Evolutionary conservation across 2,113 vertebrate species (phyloP), one percentile per base, ranked within the genome.

Genomic region (Pteropus alecto): DNA sequence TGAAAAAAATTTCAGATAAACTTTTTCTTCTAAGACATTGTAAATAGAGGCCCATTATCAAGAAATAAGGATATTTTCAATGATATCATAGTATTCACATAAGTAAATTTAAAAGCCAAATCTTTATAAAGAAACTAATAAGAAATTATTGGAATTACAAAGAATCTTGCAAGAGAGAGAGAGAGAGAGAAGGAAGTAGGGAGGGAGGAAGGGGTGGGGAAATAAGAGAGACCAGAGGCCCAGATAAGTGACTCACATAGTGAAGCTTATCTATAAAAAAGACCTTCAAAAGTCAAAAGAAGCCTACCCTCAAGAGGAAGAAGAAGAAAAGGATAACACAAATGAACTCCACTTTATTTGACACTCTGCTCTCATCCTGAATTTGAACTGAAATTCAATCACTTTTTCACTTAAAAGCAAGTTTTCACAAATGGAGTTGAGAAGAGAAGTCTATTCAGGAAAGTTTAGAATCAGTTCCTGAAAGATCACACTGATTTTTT

Each of bases 331-430:
- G 63, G 76, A 68, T 0, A 91, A 13, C 4, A 63, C 28, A 19
- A 65, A 26, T 48, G 12, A 60, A 54, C 18, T 86, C 10, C 1
- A 30, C 70, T 85, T 65, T n/a, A 41, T 78, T 70, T 76, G 78
- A 94, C 83, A 91, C 87, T 91, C 56, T 89, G 48, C 79, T 60
- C 46, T 88, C 46, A 79, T 48, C 63, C 5, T 90, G 96, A 70
- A 2, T 87, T 68, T 90, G 41, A 94, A 95, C 30, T 83, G 46
- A 95, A 97, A 87, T 82, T 58, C 43, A 90, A 48, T 93, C 28
- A 94, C 33, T 96, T 92, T 63, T 93, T 87, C 68, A 71, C 71
- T 76, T 93, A 46, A 83, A 92, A 93, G 70, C 35, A 87, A 41
- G 65, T 71, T 56, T 90, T 22, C 81, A 24, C n/a, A 85, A 94